Conservation (phyloP, 2,888 invertebrate species). For the Trissoscelio sp. region DNA sequence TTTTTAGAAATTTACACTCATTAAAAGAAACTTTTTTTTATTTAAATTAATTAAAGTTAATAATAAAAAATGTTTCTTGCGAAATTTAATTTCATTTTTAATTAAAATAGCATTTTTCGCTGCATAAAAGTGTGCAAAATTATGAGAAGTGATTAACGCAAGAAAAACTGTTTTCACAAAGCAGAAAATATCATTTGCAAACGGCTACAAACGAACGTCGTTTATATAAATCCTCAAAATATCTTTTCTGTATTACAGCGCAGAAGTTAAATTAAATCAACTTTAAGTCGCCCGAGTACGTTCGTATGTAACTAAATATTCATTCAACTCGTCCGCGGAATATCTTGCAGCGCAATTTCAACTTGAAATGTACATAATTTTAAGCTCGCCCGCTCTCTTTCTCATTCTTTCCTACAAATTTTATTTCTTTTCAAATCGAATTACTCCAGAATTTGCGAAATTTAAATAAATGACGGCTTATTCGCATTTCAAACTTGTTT, state of each 20-base stretch:
- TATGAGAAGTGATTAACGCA: constrained; percentile 30
- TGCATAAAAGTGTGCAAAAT: constrained; percentile 20
- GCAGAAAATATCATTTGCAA: neutral
- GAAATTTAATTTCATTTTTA: too few relatives aligned
- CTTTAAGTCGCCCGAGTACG: constrained; percentile 62
- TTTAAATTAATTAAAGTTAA: too few relatives aligned
- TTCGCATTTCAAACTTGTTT: too few relatives aligned
- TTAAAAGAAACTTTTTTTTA: too few relatives aligned
- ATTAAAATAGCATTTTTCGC: too few relatives aligned
- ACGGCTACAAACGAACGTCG: constrained; percentile 25
- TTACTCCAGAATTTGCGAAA: too few relatives aligned
- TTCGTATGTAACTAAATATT: constrained; percentile 68
- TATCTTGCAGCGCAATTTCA: constrained; percentile 64
- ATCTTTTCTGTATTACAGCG: constrained; percentile 62
- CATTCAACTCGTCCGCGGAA: constrained; percentile 64
- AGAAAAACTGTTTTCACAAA: constrained; percentile 41
- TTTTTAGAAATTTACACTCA: too few relatives aligned
- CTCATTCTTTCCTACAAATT: constrained; percentile 47
- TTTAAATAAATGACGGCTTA: too few relatives aligned
- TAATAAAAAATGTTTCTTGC: too few relatives aligned
- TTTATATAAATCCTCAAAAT: constrained; percentile 63
- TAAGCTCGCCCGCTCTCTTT: constrained; percentile 39
- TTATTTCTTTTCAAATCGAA: constrained; percentile 27
- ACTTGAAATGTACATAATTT: constrained; percentile 65
- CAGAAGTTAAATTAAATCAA: constrained; percentile 67